These are phyloP conservation scores for Uloborus plumipes DNA, from an alignment of 2,888 invertebrate genomes.

Conservation along the genomic window DNA sequence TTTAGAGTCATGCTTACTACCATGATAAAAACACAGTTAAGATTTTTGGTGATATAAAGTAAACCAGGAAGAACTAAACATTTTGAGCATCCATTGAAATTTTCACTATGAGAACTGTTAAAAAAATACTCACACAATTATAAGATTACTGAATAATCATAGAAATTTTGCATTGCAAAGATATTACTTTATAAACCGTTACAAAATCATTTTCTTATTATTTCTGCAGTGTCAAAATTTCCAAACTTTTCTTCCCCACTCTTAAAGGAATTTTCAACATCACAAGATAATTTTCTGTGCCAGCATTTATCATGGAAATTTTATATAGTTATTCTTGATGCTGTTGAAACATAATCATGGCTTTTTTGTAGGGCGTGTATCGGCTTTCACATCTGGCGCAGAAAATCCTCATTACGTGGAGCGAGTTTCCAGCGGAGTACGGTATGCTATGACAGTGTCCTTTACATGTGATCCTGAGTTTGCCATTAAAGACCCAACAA, in stretches of 20 bases:
- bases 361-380: constrained; percentile 78
- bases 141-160: too few species aligned
- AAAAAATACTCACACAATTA: too few species aligned
- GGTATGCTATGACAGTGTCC: constrained; percentile 87
- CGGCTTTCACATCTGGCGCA: constrained; percentile 88
- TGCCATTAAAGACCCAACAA: constrained; percentile 78
- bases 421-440: constrained; percentile 80
- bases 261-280: background rate
- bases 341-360: background rate
- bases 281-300: background rate
- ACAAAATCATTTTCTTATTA: too few species aligned
- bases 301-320: background rate
- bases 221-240: background rate
- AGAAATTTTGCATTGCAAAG: too few species aligned
- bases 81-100: too few species aligned
- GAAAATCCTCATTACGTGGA: constrained; percentile 89
- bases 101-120: too few species aligned
- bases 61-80: too few species aligned
- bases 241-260: background rate
- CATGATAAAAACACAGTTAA: too few species aligned
- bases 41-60: too few species aligned
- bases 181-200: too few species aligned
- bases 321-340: background rate
- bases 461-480: constrained; percentile 84
- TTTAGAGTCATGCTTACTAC: too few species aligned